Base-by-base conservation (phyloP, 2,888 invertebrate genomes). In the Stenolophus ochropezus region DNA sequence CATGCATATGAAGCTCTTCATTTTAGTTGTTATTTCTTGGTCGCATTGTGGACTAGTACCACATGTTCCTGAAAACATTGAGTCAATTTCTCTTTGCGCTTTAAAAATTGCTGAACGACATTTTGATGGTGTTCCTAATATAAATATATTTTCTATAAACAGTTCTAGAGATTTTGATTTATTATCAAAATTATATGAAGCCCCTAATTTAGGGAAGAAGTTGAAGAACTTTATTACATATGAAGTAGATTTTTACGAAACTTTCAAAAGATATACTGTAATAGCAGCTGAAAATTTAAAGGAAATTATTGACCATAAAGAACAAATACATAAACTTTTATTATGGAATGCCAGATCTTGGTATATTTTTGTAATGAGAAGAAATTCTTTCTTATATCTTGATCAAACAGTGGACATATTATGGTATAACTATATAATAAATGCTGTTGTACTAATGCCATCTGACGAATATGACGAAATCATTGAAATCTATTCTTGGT, bases 401-500 rank as follows among this genome's bases (percentile, higher is more conserved):
- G 18, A 81, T 20, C 4, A 61, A 18, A 47, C 75, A 20, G 14
- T 75, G 11, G 23, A 74, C 8, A 8, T 75, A 56, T 58, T 81
- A 25, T 81, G 81, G 81, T n/a, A 74, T 11, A 47, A 81, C 27
- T 81, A 81, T 61, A 61, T 81, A 6, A 75, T 75, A 11, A 81
- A 81, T 49, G 75, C 61, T 16, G 42, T 81, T 11, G 58, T 81
- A 58, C 16, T 81, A 47, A 81, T 75, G 61, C 81, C 74, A 2
- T 25, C 49, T 23, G 4, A 11, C n/a, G 18, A 81, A 21, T 20
- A 74, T 20, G 4, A 56, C n/a, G 14, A 23, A 47, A 33, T 56
- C 4, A 42, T 84, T 61, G 84, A 86, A 23, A 84, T 86, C 1
- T 87, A 85, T 69, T 84, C 86, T 3, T 87, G 86, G 86, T 84